phyloP scores from a whole-genome alignment of 2,888 invertebrate genomes.

The Hyalella azteca region DNA sequence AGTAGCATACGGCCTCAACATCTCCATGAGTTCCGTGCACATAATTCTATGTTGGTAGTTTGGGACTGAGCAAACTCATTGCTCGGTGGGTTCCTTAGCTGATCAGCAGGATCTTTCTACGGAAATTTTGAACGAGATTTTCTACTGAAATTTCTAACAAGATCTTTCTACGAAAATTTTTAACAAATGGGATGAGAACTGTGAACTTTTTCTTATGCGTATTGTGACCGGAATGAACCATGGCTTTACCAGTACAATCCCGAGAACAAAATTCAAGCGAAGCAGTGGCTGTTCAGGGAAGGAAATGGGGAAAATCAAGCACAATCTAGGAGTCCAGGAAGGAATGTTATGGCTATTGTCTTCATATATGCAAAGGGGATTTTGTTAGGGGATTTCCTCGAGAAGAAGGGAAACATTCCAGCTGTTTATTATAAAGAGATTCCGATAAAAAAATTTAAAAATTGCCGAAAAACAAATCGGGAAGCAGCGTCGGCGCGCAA shows the following conservation, averaged over 20 bases:
- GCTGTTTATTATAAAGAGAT: not conserved
- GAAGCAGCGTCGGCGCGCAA: too few relatives aligned
- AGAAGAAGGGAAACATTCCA: not conserved
- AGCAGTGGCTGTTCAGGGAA: too few relatives aligned
- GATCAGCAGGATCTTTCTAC: slow-evolving; percentile 34
- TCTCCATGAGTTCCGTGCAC: not conserved
- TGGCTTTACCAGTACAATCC: slow-evolving; percentile 22
- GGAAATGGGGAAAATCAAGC: not conserved
- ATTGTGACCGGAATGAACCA: slow-evolving; percentile 37
- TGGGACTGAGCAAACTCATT: slow-evolving; percentile 11
- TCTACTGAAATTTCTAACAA: too few relatives aligned
- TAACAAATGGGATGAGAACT: slow-evolving; percentile 15
- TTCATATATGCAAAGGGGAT: not conserved
- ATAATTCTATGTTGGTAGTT: not conserved
- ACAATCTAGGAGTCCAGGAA: not conserved
- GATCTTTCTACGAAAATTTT: slow-evolving; percentile 30
- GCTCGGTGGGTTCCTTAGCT: slow-evolving; percentile 21
- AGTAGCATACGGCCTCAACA: not conserved
- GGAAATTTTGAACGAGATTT: too few relatives aligned
- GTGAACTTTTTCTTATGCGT: slow-evolving; percentile 1
- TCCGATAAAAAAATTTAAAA: too few relatives aligned
- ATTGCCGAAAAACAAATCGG: not conserved
- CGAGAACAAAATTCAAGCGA: not conserved
- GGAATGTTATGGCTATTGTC: not conserved
- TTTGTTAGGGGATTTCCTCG: not conserved